These are phyloP conservation scores for Sebastes variabilis DNA, from an alignment of 2,797 vertebrate genomes.

Conservation along the genomic window DNA sequence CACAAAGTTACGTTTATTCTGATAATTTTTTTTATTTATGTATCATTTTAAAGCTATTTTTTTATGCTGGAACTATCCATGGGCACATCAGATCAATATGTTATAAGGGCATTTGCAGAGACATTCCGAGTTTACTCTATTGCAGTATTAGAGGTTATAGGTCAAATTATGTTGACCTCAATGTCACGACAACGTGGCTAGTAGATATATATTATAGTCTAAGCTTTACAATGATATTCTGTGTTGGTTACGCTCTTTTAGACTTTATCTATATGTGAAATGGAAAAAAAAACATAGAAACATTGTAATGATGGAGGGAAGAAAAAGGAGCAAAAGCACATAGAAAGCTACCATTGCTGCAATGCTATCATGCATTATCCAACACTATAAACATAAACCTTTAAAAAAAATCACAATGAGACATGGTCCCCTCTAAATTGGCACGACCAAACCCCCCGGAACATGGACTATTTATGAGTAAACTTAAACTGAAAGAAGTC, in stretches of 20 bases:
- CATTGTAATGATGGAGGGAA: neutral
- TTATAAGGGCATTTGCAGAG: neutral
- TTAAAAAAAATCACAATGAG: neutral
- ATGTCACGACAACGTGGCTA: neutral
- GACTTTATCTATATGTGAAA: neutral
- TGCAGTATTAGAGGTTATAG: neutral
- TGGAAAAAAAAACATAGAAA: neutral
- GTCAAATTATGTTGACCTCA: neutral
- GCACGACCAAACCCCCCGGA: neutral
- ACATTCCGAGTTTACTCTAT: neutral
- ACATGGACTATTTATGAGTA: neutral
- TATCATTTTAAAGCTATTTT: neutral
- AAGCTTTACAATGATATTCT: too few species aligned
- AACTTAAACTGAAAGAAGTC: neutral
- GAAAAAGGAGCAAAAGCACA: neutral
- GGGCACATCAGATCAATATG: neutral
- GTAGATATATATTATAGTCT: too few species aligned
- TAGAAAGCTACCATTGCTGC: neutral
- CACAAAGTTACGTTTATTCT: too few species aligned
- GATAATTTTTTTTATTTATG: neutral
- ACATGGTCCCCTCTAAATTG: neutral
- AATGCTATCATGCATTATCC: neutral
- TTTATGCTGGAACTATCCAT: neutral
- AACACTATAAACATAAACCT: neutral
- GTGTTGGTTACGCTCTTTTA: too few species aligned